Evolutionary conservation across 2,797 vertebrate species (phyloP).

Genomic region (Premnoplex brunnescens): DNA sequence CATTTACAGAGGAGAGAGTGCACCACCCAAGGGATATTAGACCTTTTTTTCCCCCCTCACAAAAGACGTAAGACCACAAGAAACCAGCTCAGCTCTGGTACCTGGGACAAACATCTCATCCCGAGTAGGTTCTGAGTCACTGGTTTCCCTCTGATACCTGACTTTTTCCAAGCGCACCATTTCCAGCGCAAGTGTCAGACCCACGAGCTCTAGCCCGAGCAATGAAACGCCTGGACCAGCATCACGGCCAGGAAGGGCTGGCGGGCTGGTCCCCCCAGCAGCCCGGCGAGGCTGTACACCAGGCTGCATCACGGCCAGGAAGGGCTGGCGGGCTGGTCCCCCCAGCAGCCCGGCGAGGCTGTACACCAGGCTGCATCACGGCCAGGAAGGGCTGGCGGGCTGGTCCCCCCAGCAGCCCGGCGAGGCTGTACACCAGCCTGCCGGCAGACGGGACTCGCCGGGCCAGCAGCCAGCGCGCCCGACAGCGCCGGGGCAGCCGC

Average conservation of each 20-base stretch:
- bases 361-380: no score
- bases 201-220: accelerated
- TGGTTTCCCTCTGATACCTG: not conserved
- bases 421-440: not conserved
- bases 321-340: no score
- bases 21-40: not conserved
- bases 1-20: not conserved
- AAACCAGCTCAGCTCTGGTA: not conserved
- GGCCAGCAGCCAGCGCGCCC: not conserved
- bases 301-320: no score
- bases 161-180: not conserved
- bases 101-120: not conserved
- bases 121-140: not conserved
- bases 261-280: not conserved
- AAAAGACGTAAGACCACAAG: not conserved
- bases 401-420: no score
- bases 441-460: not conserved
- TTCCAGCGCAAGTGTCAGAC: not conserved
- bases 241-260: accelerated
- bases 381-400: no score
- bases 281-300: not conserved
- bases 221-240: accelerated
- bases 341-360: not conserved
- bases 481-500: not conserved
- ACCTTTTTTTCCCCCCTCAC: not conserved